Base-by-base conservation (phyloP, 1,140 invertebrate species). In the Acromyrmex charruanus region DNA sequence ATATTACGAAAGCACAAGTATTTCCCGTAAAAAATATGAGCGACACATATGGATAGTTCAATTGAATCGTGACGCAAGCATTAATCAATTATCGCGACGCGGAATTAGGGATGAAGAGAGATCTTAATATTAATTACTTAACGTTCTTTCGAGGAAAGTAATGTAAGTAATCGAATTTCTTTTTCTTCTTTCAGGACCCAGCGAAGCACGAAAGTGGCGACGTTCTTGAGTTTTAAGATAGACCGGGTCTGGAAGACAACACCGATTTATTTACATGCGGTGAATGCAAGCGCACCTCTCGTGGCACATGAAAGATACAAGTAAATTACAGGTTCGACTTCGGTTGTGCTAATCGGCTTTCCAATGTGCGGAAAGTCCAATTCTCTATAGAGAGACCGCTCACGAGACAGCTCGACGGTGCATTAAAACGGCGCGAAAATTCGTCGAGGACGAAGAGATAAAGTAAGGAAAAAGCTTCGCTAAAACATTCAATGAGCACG, bases 271-370 rank as follows among this genome's bases (percentile, higher is more conserved):
- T 79, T 88, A 77, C 53, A 71, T 61, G 35, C 74, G 1, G 4
- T 58, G 61, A 75, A 58, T 25, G 72, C 63, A 68, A 74, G 51
- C 74, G 51, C 72, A n/a, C n/a, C 49, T 12, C n/a, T 63, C 44
- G 31, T 39, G 18, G 55, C 7, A 25, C 63, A 58, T 51, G 68
- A 49, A 55, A 71, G 59, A 71, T 74, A 28, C 44, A 58, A 87
- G 85, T 86, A 80, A 89, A 89, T 90, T 85, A 85, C 69, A 9
- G 80, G 44, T 84, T 74, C 85, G 53, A 69, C 49, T n/a, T 59
- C 65, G 77, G 66, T 58, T 63, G 44, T 16, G 68, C 72, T 87
- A 89, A 90, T 82, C 89, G 88, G 80, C 65, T 89, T 87, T 80
- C 18, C 72, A 58, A 39, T 3, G 68, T 53, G 77, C 68, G 84